phyloP scores from a whole-genome alignment of 2,888 invertebrate species.

The Idaea straminata region DNA sequence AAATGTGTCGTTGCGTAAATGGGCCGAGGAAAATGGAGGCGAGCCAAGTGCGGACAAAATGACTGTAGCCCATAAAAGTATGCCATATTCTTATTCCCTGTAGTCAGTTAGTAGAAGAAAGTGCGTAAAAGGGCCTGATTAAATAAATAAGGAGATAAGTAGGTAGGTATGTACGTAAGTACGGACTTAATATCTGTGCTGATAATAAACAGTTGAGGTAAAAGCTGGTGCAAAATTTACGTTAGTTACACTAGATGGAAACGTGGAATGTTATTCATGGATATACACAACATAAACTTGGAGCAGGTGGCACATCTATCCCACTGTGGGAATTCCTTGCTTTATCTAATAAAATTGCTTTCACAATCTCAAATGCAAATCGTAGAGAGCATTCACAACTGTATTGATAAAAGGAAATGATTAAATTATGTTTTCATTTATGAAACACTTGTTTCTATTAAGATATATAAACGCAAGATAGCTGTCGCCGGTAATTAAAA shows the following conservation, averaged over 20 bases:
- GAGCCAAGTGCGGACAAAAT: slow-evolving; percentile 36
- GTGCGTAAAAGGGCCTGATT: background rate
- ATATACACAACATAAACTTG: slow-evolving; percentile 37
- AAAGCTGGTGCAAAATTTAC: slow-evolving; percentile 27
- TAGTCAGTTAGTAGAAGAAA: background rate
- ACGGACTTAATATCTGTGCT: slow-evolving; percentile 11
- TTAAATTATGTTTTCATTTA: background rate
- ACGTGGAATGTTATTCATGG: slow-evolving; percentile 37
- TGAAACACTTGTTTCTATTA: background rate
- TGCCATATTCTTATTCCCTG: slow-evolving; percentile 34
- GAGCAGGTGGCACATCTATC: slow-evolving; percentile 40
- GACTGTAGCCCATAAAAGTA: slow-evolving; percentile 39
- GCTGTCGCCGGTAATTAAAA: background rate
- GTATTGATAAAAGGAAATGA: background rate
- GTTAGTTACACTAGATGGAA: slow-evolving; percentile 32
- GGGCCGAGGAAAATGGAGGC: slow-evolving; percentile 33
- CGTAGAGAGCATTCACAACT: slow-evolving; percentile 9
- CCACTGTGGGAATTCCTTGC: slow-evolving; percentile 23
- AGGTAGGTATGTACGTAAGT: background rate
- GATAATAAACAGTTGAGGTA: slow-evolving; percentile 29
- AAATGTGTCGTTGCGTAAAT: slow-evolving; percentile 35
- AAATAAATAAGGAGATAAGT: background rate
- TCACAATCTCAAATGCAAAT: slow-evolving; percentile 24
- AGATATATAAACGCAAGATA: background rate
- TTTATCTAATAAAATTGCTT: slow-evolving; percentile 28